Evolutionary conservation across 1,140 invertebrate genomes (phyloP).

Genomic region (Drosophila bocki): DNA sequence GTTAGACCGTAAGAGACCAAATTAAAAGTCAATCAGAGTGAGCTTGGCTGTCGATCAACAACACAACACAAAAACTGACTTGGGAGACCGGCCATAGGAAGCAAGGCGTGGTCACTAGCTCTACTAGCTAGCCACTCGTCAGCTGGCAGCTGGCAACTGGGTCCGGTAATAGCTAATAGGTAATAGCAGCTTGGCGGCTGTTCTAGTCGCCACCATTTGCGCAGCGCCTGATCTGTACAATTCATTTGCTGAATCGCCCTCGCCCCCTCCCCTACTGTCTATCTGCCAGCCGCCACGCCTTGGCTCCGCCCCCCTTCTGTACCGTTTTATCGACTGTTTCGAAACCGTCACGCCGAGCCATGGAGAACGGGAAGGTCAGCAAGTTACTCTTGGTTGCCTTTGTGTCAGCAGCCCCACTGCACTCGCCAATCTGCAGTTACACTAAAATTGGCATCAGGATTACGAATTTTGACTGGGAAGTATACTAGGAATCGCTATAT

Average conservation of each 20-base stretch:
- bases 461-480: background rate
- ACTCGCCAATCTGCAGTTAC: slow-evolving; percentile 19
- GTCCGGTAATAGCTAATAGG: slow-evolving; percentile 24
- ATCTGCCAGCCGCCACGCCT: slow-evolving; percentile 5
- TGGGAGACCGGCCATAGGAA: background rate
- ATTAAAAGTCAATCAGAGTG: slow-evolving; percentile 35
- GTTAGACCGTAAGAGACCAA: background rate
- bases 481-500: background rate
- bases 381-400: slow-evolving; percentile 36
- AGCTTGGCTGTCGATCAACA: slow-evolving; percentile 13
- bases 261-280: background rate
- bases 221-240: slow-evolving; percentile 10
- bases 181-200: slow-evolving; percentile 25
- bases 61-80: slow-evolving; percentile 8
- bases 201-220: slow-evolving; percentile 42
- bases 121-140: background rate
- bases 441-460: slow-evolving; percentile 1
- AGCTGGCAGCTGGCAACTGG: slow-evolving; percentile 10
- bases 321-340: slow-evolving; percentile 47
- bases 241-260: slow-evolving; percentile 9
- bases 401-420: slow-evolving; percentile 15
- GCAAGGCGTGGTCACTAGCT: slow-evolving; percentile 35
- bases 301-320: slow-evolving; percentile 7
- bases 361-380: slow-evolving; percentile 71
- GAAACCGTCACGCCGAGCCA: slow-evolving; percentile 56